Conservation (phyloP, 2,113 vertebrate species). For the Phalacrocorax carbo region DNA sequence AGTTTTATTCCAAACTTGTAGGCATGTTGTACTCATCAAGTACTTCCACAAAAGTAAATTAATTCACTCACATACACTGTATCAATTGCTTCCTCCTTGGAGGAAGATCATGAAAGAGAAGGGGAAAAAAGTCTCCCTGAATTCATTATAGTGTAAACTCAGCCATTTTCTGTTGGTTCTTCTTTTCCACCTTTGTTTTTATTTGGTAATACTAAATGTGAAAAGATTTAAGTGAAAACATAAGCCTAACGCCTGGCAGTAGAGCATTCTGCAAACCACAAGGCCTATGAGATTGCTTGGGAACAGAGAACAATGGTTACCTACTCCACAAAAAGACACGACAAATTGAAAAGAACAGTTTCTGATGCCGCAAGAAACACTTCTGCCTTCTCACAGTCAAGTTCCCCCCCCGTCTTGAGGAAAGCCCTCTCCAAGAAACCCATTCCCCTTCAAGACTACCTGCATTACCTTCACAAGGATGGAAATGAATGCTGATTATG, state of each 20-base stretch:
- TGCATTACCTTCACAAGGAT: neutral
- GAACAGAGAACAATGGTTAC: neutral
- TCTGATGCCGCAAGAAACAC: neutral
- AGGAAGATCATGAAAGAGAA: neutral
- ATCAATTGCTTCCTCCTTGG: neutral
- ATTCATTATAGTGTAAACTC: neutral
- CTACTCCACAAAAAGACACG: neutral
- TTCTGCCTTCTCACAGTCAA: neutral
- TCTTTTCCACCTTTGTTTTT: neutral
- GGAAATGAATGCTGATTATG: neutral
- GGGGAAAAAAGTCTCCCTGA: neutral
- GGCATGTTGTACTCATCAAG: neutral
- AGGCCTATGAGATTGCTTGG: neutral
- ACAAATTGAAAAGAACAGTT: neutral
- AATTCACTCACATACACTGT: neutral
- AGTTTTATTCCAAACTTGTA: neutral
- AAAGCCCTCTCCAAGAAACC: neutral
- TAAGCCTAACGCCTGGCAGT: accelerated
- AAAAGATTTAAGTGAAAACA: neutral
- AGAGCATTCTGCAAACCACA: neutral
- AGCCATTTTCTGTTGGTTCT: neutral
- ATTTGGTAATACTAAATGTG: neutral
- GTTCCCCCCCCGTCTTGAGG: neutral
- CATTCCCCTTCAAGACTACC: neutral
- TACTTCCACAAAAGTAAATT: neutral